Percentiles rank a stretch among this genome's conserved stretches.
Evolutionary conservation across 2,797 vertebrate genomes (phyloP).

Genomic region (Hemitrygon akajei): DNA sequence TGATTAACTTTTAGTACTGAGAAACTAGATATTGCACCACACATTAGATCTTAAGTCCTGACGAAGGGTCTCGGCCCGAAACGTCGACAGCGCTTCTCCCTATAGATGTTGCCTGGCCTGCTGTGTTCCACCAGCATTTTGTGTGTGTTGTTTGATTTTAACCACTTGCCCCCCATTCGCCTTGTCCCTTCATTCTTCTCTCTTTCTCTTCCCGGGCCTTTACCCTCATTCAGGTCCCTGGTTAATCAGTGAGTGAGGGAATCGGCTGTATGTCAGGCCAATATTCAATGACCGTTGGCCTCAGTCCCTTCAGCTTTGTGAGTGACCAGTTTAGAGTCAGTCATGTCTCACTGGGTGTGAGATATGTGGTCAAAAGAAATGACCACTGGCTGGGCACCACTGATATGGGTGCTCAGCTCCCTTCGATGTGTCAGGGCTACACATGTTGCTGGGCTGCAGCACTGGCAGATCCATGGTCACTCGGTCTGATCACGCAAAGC

Average conservation of each 20-base stretch:
- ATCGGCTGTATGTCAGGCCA: background rate
- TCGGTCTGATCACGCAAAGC: background rate
- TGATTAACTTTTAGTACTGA: background rate
- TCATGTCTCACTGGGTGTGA: background rate
- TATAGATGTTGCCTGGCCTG: too few species aligned
- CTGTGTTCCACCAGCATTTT: too few species aligned
- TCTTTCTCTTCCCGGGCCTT: too few species aligned
- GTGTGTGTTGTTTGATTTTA: too few species aligned
- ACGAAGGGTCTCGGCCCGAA: too few species aligned
- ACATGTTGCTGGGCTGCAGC: background rate
- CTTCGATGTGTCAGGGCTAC: conserved; percentile 33
- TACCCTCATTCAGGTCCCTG: background rate
- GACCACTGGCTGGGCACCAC: conserved; percentile 36
- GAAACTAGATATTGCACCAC: background rate
- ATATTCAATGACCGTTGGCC: background rate
- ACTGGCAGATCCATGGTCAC: background rate
- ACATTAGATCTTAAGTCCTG: too few species aligned
- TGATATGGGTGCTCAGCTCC: conserved; percentile 41
- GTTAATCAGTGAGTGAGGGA: background rate
- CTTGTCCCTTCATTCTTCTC: too few species aligned
- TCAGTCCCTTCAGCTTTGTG: background rate
- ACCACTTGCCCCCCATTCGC: too few species aligned
- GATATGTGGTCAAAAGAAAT: conserved; percentile 40
- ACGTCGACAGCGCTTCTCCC: too few species aligned
- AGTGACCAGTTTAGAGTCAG: background rate